Conservation (phyloP, 2,797 vertebrate genomes). For the Brachymystax lenok region DNA sequence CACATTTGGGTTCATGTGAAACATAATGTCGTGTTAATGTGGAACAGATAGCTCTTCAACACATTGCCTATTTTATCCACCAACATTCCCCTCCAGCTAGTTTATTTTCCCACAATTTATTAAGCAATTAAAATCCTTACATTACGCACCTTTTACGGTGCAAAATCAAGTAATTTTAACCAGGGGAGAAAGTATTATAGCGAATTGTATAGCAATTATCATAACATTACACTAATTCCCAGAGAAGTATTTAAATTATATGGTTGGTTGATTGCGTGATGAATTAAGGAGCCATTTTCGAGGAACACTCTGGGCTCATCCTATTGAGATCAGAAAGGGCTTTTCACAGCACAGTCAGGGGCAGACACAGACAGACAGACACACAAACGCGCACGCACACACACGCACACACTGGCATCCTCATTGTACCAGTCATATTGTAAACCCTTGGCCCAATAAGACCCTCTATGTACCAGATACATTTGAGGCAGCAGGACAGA, state of each 20-base stretch:
- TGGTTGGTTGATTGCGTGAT: slow-evolving; percentile 79
- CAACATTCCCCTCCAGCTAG: slow-evolving; percentile 28
- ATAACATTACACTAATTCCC: slow-evolving; percentile 83
- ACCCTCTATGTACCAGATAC: slow-evolving; percentile 22
- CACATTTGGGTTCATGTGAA: slow-evolving; percentile 43
- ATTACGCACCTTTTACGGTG: slow-evolving; percentile 70
- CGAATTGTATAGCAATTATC: slow-evolving; percentile 80
- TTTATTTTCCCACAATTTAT: slow-evolving; percentile 69
- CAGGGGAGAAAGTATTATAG: slow-evolving; percentile 71
- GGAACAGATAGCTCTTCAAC: slow-evolving; percentile 49
- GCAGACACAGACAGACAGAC: neutral
- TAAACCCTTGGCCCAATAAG: neutral
- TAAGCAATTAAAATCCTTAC: slow-evolving; percentile 74
- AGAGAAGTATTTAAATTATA: slow-evolving; percentile 84
- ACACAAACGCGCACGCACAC: slow-evolving; percentile 53
- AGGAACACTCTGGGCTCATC: slow-evolving; percentile 62
- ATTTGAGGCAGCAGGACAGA: slow-evolving; percentile 54
- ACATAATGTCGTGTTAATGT: slow-evolving; percentile 42
- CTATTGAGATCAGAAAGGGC: slow-evolving; percentile 52
- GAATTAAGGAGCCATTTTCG: slow-evolving; percentile 75
- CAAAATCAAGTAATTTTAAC: slow-evolving; percentile 68
- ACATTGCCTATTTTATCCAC: slow-evolving; percentile 34
- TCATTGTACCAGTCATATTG: slow-evolving; percentile 52
- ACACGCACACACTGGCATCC: slow-evolving; percentile 51
- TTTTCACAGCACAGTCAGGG: slow-evolving; percentile 61